phyloP scores from a whole-genome alignment of 92 coral and sea anemone genomes.

The Parazoanthus swiftii region DNA sequence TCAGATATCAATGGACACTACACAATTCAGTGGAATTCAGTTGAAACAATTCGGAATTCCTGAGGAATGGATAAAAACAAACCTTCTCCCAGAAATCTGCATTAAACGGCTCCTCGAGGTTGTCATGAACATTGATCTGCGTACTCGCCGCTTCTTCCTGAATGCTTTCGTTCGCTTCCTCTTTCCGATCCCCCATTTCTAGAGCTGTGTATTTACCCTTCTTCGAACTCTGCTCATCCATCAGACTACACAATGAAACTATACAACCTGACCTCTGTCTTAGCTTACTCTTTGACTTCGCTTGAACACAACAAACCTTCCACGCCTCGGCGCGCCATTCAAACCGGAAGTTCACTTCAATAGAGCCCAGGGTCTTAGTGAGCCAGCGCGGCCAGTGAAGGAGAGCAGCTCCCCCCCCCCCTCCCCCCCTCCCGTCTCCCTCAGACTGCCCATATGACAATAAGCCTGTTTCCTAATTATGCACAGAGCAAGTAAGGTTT shows the following conservation, averaged over 20 bases:
- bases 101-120: constrained; percentile 79
- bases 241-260: neutral
- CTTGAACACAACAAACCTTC: neutral
- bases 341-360: neutral
- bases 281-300: neutral
- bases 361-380: neutral
- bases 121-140: constrained; percentile 38
- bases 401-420: too few relatives aligned
- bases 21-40: neutral
- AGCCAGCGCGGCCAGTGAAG: too few relatives aligned
- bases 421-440: too few relatives aligned
- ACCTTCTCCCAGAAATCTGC: constrained; percentile 93
- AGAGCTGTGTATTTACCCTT: constrained; percentile 42
- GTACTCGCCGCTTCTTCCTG: constrained; percentile 47
- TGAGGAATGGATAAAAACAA: neutral
- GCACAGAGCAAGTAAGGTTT: too few relatives aligned
- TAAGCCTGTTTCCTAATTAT: too few relatives aligned
- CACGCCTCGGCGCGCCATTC: constrained; percentile 12
- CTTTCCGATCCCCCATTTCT: constrained; percentile 65
- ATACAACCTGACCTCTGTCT: neutral
- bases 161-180: constrained; percentile 28
- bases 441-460: too few relatives aligned
- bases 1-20: neutral
- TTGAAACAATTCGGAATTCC: neutral
- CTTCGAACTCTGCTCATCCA: constrained; percentile 21